phyloP scores from a whole-genome alignment of 2,113 vertebrate genomes.

The Naja naja region DNA sequence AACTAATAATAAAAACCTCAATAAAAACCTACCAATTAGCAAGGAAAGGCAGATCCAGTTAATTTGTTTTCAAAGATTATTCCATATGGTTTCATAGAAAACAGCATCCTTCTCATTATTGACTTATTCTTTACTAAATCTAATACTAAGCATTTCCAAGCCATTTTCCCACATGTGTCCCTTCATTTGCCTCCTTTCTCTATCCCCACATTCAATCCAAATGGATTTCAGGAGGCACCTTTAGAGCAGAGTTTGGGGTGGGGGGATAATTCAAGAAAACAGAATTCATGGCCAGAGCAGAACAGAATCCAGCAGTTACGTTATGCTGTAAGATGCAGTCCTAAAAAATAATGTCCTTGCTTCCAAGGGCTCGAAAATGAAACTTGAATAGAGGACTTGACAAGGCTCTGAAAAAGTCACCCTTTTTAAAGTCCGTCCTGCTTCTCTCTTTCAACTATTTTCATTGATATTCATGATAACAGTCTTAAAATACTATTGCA shows the following conservation, averaged over 20 bases:
- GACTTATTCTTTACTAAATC: background rate
- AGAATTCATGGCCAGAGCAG: background rate
- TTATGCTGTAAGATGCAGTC: background rate
- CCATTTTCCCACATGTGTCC: background rate
- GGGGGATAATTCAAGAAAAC: background rate
- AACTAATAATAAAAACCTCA: conserved; percentile 12
- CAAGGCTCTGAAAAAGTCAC: background rate
- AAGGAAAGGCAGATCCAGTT: conserved; percentile 57
- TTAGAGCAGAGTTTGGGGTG: background rate
- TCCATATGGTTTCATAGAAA: background rate
- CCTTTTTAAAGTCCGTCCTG: background rate
- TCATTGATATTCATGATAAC: background rate
- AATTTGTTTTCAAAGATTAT: conserved; percentile 32
- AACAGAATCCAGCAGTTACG: background rate
- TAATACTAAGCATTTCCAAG: background rate
- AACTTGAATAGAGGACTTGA: background rate
- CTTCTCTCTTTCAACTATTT: background rate
- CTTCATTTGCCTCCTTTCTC: background rate
- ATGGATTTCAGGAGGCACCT: background rate
- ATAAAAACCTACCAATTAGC: conserved; percentile 56
- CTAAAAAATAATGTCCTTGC: background rate
- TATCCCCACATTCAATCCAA: background rate
- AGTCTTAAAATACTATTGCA: background rate
- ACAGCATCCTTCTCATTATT: background rate
- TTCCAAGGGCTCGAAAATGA: background rate